A percentile compares a stretch with the other conserved stretches of the same genome.
Conservation (phyloP, 2,113 vertebrate genomes). For the Leptodactylus fuscus region DNA sequence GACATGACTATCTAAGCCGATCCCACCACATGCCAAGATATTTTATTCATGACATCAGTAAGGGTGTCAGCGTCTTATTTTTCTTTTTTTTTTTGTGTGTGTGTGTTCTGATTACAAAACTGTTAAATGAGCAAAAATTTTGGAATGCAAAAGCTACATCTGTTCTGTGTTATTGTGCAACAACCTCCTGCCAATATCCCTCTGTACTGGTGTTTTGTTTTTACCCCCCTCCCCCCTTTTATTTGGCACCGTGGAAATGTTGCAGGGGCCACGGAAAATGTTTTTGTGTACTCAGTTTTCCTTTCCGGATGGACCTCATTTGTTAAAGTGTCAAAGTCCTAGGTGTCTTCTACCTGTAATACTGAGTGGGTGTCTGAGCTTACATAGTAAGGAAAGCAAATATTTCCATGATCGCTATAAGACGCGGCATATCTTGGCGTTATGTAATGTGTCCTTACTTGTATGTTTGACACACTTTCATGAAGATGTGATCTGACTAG, state of each 20-base stretch:
- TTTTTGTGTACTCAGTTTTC: neutral
- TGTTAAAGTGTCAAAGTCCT: no score
- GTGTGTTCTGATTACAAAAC: constrained; percentile 47
- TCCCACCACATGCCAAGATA: neutral
- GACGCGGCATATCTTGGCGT: neutral
- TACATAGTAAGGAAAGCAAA: neutral
- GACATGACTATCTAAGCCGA: neutral
- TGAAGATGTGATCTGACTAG: neutral
- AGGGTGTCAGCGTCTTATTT: neutral
- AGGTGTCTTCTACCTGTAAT: neutral
- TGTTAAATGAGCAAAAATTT: constrained; percentile 66
- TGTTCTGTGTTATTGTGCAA: constrained; percentile 70
- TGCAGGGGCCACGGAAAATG: neutral
- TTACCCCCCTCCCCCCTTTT: neutral
- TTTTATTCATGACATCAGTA: neutral
- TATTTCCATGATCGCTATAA: no score
- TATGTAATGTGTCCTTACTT: neutral
- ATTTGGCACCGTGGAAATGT: constrained; percentile 62
- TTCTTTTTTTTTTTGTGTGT: neutral
- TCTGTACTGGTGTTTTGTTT: constrained; percentile 64
- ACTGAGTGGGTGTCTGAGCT: neutral
- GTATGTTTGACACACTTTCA: neutral
- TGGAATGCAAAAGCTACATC: constrained; percentile 75
- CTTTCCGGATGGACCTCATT: no score
- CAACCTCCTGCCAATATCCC: constrained; percentile 64